Conservation (phyloP, 2,113 vertebrate genomes). For the Polyodon spathula region DNA sequence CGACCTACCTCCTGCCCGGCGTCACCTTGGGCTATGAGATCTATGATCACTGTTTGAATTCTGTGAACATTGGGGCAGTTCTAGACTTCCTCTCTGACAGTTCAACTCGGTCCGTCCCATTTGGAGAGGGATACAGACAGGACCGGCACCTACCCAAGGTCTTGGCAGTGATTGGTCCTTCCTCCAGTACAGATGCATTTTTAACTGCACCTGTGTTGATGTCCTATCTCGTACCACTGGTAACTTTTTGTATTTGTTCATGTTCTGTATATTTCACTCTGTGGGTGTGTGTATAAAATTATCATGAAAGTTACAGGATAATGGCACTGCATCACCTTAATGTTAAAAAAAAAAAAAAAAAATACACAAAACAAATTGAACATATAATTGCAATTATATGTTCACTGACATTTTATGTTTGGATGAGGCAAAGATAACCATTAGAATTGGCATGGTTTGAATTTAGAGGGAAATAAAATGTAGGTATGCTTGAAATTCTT, state of each 20-base stretch:
- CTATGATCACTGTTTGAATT: conserved; percentile 58
- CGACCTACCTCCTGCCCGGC: conserved; percentile 60
- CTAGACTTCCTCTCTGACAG: conserved; percentile 38
- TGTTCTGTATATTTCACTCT: not conserved
- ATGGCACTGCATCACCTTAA: too few relatives aligned
- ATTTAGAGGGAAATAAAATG: too few relatives aligned
- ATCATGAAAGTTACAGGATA: not conserved
- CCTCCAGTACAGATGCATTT: conserved; percentile 32
- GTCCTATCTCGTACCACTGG: conserved; percentile 58
- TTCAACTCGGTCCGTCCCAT: conserved; percentile 24
- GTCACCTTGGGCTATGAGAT: conserved; percentile 72
- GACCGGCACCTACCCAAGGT: conserved; percentile 28
- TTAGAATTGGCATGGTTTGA: too few relatives aligned
- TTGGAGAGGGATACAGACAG: conserved; percentile 3
- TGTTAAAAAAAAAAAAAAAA: too few relatives aligned
- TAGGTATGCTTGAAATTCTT: too few relatives aligned
- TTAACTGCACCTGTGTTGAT: conserved; percentile 52
- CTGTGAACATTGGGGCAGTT: conserved; percentile 37
- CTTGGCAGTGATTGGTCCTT: conserved; percentile 53
- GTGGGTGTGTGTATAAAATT: not conserved
- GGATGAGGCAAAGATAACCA: too few relatives aligned
- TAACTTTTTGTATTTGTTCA: conserved; percentile 33
- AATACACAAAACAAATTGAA: too few relatives aligned
- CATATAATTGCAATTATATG: too few relatives aligned
- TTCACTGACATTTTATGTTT: too few relatives aligned